Conservation (phyloP, 2,113 vertebrate genomes). For the Pipra filicauda region DNA sequence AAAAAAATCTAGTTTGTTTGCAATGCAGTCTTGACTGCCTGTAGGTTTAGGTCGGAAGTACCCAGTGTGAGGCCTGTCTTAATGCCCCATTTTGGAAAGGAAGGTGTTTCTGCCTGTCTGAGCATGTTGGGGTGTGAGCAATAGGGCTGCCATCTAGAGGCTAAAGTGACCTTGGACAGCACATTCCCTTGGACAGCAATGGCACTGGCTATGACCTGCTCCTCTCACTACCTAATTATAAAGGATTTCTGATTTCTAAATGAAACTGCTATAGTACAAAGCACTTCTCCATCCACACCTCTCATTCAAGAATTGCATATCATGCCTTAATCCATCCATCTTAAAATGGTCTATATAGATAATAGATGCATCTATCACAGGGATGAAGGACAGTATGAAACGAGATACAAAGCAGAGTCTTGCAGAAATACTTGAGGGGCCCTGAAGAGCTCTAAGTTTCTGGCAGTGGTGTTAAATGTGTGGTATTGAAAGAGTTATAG, state of each 20-base stretch:
- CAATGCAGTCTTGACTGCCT: neutral
- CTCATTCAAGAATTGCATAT: neutral
- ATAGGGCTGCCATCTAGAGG: slow-evolving; percentile 40
- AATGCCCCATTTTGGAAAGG: neutral
- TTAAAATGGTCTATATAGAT: neutral
- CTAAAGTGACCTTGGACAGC: neutral
- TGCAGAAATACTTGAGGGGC: neutral
- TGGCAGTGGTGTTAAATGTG: neutral
- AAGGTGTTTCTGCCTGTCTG: neutral
- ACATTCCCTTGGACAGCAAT: neutral
- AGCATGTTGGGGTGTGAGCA: neutral
- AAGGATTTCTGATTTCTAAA: neutral
- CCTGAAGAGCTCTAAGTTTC: neutral
- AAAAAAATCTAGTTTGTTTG: neutral
- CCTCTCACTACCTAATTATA: neutral
- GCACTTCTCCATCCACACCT: neutral
- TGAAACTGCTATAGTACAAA: neutral
- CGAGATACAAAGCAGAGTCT: neutral
- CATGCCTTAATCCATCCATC: neutral
- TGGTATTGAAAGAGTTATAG: neutral
- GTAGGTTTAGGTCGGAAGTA: neutral
- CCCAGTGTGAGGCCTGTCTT: neutral
- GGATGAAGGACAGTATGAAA: neutral
- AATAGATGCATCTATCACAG: neutral
- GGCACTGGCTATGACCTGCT: neutral